Base-by-base conservation (phyloP, 1,140 invertebrate species). In the Lepidostoma basale region DNA sequence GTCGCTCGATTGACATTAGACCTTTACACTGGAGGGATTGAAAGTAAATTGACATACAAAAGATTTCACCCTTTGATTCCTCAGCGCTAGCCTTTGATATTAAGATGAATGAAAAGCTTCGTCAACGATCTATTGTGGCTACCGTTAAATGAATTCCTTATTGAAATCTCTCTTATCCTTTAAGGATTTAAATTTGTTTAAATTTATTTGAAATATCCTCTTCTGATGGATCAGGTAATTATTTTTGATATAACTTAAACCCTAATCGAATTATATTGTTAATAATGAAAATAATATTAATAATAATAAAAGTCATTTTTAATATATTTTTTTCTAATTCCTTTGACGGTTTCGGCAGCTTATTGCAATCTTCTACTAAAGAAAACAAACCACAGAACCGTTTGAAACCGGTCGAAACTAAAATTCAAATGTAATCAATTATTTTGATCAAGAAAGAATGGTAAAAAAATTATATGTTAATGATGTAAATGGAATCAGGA, bases 1-100 rank as follows among this genome's bases (percentile, higher is more conserved):
- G n/a, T n/a, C n/a, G n/a, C n/a, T n/a, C n/a, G n/a, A n/a, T 40
- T 40, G 18, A 45, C 1, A 45, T 22, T 18, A 22, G 18, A 20
- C 44, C 44, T 45, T 28, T 26, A 2, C 14, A 26, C 49, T 54
- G n/a, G 2, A 30, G 49, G 25, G n/a, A 54, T 30, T 3, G 14
- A 28, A 54, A 54, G 26, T 30, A 54, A 54, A 54, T 54, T 54
- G 49, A n/a, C 23, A 28, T 10, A 54, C 49, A 30, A 54, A 54
- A 54, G 26, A 1, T 28, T 26, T 30, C 26, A 14, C 49, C 22
- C 26, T 54, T 54, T 54, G 25, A 54, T 54, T 54, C 26, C n/a
- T 26, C n/a, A 54, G 14, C 10, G 33, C n/a, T 14, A 54, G 18
- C 49, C 49, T 54, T 54, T 54, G 49, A 54, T 54, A 54, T 26